These are phyloP conservation scores for Autographa gamma DNA, from an alignment of 2,888 invertebrate species.

Conservation along the genomic window DNA sequence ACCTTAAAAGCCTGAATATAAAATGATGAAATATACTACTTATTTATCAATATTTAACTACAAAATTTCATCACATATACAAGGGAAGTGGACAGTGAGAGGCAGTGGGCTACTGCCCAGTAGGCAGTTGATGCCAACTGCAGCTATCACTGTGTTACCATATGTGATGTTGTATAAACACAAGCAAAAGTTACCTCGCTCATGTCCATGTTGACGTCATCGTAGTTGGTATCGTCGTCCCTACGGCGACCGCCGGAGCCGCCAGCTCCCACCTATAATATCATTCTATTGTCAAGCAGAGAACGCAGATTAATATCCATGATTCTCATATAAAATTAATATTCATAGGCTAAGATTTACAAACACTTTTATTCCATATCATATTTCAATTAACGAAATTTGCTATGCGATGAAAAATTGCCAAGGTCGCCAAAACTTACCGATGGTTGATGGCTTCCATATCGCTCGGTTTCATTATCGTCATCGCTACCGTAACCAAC, in stretches of 20 bases:
- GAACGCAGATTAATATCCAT: conserved; percentile 86
- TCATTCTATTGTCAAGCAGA: conserved; percentile 90
- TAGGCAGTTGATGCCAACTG: conserved; percentile 26
- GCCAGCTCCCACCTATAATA: conserved; percentile 84
- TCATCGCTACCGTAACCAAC: conserved; percentile 94
- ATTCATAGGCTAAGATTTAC: conserved; percentile 17
- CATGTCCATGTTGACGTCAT: conserved; percentile 94
- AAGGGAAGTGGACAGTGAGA: conserved; percentile 33
- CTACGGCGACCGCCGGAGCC: conserved; percentile 72
- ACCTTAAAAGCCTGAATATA: conserved; percentile 37
- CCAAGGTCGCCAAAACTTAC: conserved; percentile 77
- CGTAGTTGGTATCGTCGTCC: conserved; percentile 92
- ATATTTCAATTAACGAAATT: conserved; percentile 12
- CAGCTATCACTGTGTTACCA: conserved; percentile 30
- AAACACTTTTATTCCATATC: neutral
- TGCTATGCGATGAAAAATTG: conserved; percentile 11
- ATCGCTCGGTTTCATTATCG: conserved; percentile 89
- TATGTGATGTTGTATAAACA: conserved; percentile 37
- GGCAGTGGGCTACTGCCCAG: conserved; percentile 16
- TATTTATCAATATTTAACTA: conserved; percentile 38
- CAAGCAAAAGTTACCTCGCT: conserved; percentile 90
- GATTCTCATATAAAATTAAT: conserved; percentile 55
- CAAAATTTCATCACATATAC: conserved; percentile 34
- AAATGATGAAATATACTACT: conserved; percentile 53
- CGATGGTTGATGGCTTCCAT: conserved; percentile 71